Base-by-base conservation (phyloP, 2,888 invertebrate genomes). In the Minunthozetes semirufus region DNA sequence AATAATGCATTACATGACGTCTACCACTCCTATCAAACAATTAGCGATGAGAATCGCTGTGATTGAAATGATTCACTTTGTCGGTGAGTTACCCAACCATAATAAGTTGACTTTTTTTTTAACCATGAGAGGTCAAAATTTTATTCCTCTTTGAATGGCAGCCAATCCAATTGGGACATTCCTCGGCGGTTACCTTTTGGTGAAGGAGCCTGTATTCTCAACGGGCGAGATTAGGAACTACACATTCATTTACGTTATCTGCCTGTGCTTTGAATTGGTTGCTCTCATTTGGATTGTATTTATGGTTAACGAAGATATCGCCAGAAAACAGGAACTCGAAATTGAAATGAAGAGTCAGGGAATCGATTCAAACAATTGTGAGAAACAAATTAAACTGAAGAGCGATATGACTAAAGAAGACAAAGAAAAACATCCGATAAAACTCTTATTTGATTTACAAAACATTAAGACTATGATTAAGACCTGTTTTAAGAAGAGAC, bases 381-480 rank as follows among this genome's bases (percentile, higher is more conserved):
- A 48, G 5, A 46, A 48, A 42, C 17, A 22, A 29, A 66, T 66
- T 11, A 66, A 66, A 38, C 63, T 66, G n/a, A 17, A 15, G 1
- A 38, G 38, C 4, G 63, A 66, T 66, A 66, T 66, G 38, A 66
- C 33, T n/a, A n/a, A n/a, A 4, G 63, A 66, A 8, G 63, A 38
- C 29, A 8, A 38, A 17, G 25, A 38, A 9, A 61, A 19, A 42
- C 46, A 68, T 70, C 48, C 68, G n/a, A 4, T 74, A 0, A 9
- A 11, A 22, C n/a, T 63, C 9, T 42, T 74, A 38, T 74, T 74
- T 70, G 48, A 63, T 63, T 25, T 74, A 0, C 5, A 42, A 11
- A 74, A 74, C 53, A 33, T 74, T 3, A 63, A 48, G 42, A 19
- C 17, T 4, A 74, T 74, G 70, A 4, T 70, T 3, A 42, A 56